These are phyloP conservation scores for Brachionus sp. DNA, from an alignment of 1,140 invertebrate genomes.

Conservation along the genomic window DNA sequence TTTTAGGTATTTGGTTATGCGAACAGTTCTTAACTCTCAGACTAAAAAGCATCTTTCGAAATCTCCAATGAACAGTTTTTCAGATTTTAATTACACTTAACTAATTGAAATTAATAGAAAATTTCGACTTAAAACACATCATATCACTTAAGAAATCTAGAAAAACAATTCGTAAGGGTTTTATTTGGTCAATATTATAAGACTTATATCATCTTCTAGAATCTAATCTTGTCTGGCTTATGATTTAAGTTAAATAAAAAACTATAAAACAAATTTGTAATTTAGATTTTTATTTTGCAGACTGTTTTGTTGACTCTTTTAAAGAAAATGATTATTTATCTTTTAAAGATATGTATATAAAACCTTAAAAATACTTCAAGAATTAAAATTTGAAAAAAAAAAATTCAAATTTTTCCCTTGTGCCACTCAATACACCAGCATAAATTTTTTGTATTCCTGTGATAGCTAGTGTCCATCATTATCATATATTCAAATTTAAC, in stretches of 20 bases:
- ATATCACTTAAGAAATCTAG: not conserved
- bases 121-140: not conserved
- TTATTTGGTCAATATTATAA: not conserved
- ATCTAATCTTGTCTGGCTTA: not conserved
- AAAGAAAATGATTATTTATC: no score
- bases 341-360: no score
- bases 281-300: not conserved
- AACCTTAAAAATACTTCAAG: no score
- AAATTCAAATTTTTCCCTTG: no score
- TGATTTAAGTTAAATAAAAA: not conserved
- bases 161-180: not conserved
- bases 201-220: not conserved
- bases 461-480: no score
- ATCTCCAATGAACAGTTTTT: not conserved
- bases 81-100: conserved; percentile 1
- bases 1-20: not conserved
- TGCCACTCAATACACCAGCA: no score
- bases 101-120: not conserved
- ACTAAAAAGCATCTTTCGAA: not conserved
- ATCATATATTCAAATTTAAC: no score
- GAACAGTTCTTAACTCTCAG: not conserved
- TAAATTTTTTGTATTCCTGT: no score
- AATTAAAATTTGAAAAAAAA: no score
- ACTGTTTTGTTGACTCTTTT: not conserved
- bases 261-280: not conserved